These are phyloP conservation scores for Patella ulyssiponensis DNA, from an alignment of 2,888 invertebrate species.

Conservation along the genomic window DNA sequence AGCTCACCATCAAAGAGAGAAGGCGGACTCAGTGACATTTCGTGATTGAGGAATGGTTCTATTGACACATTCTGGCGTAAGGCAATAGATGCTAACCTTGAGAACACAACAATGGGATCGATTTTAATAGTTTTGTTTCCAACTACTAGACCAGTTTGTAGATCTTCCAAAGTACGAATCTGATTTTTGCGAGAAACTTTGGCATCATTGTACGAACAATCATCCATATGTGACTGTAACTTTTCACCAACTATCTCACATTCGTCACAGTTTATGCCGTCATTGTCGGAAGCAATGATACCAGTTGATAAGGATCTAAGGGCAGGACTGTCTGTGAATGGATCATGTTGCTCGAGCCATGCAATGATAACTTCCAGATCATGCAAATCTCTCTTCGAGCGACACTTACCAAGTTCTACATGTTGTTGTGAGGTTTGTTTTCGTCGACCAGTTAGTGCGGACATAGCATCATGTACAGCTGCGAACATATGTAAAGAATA, in stretches of 20 bases:
- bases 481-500: not conserved
- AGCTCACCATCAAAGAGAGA: not conserved
- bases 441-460: not conserved
- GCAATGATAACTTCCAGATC: not conserved
- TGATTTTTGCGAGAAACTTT: not conserved
- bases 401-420: not conserved
- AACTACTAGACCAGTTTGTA: not conserved
- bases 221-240: not conserved
- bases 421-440: not conserved
- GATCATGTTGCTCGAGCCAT: not conserved
- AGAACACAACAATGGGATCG: no score
- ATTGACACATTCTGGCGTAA: no score
- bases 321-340: not conserved
- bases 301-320: not conserved
- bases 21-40: no score
- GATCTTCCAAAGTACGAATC: not conserved
- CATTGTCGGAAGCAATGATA: not conserved
- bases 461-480: constrained; percentile 4
- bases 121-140: no score
- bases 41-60: no score
- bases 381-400: not conserved
- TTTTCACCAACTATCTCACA: not conserved
- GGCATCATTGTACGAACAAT: not conserved
- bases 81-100: no score
- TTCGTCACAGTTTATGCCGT: not conserved